Evolutionary conservation across 2,113 vertebrate genomes (phyloP), one percentile per base, ranked within the genome.

Genomic region (Ondatra zibethicus): DNA sequence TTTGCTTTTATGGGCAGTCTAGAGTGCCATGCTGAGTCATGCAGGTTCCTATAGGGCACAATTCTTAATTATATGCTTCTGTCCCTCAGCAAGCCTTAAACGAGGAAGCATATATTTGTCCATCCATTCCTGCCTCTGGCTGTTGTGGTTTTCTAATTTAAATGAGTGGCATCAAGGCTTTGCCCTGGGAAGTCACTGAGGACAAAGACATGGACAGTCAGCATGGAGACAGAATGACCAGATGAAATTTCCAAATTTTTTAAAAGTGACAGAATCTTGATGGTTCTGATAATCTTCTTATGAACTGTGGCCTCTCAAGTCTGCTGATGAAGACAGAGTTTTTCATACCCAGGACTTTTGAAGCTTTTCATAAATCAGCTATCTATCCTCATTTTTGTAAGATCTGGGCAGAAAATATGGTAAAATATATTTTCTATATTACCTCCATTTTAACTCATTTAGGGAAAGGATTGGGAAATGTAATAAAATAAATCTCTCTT

Each of bases 381-480:
- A 2, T 75, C 42, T 86, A 14, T 88, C 68, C 91, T 88, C 9
- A 31, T 12, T 91, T 73, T 65, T 91, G 7, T 88, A 77, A 76
- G 52, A 81, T 50, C 36, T 91, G 45, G 33, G 11, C 16, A 47
- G 39, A 92, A 86, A 82, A 88, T 78, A 73, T 89, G 92, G 42
- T 55, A 91, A 58, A 89, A 50, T 82, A 3, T 89, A 25, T 97
- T 86, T 88, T 81, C 84, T 89, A 4, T 52, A 86, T 96, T 86
- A 4, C 21, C 21, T 78, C 13, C 13, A 6, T 76, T 92, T 92
- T 39, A 19, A 39, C 14, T 55, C 36, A 52, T 89, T 93, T 72
- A 61, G 17, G 61, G 93, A 89, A 94, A 77, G 21, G 29, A 25
- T 27, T 42, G 50, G 33, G n/a, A 76, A 87, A 47, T 52, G 16